These are phyloP conservation scores for Phrynocephalus vlangalii DNA, from an alignment of 2,797 vertebrate species.

Conservation along the genomic window DNA sequence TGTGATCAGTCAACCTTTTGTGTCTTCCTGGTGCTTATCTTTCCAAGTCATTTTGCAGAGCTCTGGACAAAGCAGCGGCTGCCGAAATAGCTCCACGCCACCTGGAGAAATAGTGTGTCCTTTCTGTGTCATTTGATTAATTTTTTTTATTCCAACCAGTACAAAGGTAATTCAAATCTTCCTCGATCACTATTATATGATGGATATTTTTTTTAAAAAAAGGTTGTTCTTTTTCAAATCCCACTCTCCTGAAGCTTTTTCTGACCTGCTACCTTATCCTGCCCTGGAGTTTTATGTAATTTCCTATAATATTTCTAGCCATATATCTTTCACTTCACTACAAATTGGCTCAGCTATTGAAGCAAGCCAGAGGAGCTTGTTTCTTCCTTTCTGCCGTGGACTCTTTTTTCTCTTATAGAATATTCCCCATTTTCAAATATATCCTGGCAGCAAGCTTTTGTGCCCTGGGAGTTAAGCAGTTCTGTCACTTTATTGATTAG, in stretches of 20 bases:
- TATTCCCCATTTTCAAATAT: slow-evolving; percentile 28
- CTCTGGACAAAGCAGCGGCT: slow-evolving; percentile 15
- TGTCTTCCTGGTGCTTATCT: background rate
- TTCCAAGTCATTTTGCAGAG: slow-evolving; percentile 40
- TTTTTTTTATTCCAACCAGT: slow-evolving; percentile 19
- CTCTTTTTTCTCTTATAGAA: slow-evolving; percentile 28
- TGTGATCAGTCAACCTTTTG: slow-evolving; percentile 24
- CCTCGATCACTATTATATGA: slow-evolving; percentile 16
- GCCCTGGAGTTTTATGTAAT: slow-evolving; percentile 44
- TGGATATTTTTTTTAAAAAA: background rate
- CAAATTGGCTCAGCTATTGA: slow-evolving; percentile 50
- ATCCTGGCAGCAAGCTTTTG: background rate
- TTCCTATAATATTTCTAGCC: slow-evolving; percentile 50
- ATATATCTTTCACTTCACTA: slow-evolving; percentile 48
- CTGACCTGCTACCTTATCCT: slow-evolving; percentile 33
- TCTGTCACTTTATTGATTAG: slow-evolving; percentile 47
- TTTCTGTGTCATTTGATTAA: slow-evolving; percentile 29
- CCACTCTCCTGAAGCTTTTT: slow-evolving; percentile 17
- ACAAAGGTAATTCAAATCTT: slow-evolving; percentile 5
- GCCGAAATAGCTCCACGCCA: background rate
- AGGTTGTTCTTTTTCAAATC: background rate
- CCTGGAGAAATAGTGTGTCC: slow-evolving; percentile 10
- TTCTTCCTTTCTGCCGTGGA: slow-evolving; percentile 39
- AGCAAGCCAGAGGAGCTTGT: slow-evolving; percentile 42
- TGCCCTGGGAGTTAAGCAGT: slow-evolving; percentile 36